Percentiles rank a stretch among this genome's conserved stretches.
These are phyloP conservation scores for Dinocampus coccinellae DNA, from an alignment of 2,888 invertebrate genomes.

Conservation along the genomic window DNA sequence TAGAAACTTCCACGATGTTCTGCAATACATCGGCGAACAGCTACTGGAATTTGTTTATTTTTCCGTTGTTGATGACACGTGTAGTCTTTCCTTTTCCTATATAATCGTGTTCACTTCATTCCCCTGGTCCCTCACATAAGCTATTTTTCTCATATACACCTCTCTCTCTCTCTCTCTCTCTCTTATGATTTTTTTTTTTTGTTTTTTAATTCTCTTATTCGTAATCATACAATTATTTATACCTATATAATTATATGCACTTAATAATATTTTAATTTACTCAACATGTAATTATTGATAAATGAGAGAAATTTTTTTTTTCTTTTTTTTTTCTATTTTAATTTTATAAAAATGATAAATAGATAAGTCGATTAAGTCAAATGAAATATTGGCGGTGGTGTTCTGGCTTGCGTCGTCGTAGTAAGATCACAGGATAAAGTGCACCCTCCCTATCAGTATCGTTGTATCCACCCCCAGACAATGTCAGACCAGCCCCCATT, in stretches of 20 bases:
- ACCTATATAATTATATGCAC: too few species aligned
- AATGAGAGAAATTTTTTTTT: neutral
- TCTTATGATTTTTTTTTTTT: too few species aligned
- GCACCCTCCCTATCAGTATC: conserved; percentile 17
- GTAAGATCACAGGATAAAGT: neutral
- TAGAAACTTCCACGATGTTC: conserved; percentile 45
- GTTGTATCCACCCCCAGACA: conserved; percentile 16
- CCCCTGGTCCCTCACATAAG: conserved; percentile 1
- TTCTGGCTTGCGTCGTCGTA: conserved; percentile 42
- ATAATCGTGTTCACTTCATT: conserved; percentile 4
- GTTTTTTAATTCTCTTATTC: too few species aligned
- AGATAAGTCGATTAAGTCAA: conserved; percentile 32
- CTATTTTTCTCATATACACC: conserved; percentile 9
- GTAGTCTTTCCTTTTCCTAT: conserved; percentile 33
- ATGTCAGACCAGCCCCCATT: conserved; percentile 15
- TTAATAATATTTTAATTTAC: too few species aligned
- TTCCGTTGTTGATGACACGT: conserved; percentile 45
- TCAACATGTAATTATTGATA: too few species aligned
- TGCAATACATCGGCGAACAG: conserved; percentile 58
- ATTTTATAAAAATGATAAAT: conserved; percentile 11
- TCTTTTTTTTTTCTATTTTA: neutral
- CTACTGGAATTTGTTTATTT: conserved; percentile 57
- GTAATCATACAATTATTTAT: too few species aligned
- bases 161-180: neutral
- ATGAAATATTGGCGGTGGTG: conserved; percentile 37